Base-by-base conservation (phyloP, 2,888 invertebrate genomes). In the Agriopis marginaria region DNA sequence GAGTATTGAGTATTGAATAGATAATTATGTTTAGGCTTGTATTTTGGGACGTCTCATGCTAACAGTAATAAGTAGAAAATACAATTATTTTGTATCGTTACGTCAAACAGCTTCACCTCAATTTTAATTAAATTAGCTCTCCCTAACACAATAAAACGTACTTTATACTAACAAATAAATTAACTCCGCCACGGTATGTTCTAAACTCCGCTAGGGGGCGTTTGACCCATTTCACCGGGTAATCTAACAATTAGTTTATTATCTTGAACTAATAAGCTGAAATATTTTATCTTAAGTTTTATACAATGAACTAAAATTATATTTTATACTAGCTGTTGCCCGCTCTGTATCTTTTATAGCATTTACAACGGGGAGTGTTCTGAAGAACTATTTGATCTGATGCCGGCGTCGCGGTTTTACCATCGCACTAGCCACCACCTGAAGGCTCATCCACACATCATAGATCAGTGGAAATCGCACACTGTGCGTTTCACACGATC, bases 121-220 rank as follows among this genome's bases (percentile, higher is more conserved):
- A 60, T 49, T 49, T 49, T 60, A 60, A 49, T 50, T 49, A 60
- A 49, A 50, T 60, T 50, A 60, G 60, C 49, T 45, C 17, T n/a
- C 59, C 39, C 39, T 59, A 49, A 47, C n/a, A 49, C 60, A 60
- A 49, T 60, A 60, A 9, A 49, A 47, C 39, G 14, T 39, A 39
- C 14, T 49, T 39, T 60, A 23, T 32, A 59, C 9, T 32, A 58
- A 50, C 51, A 58, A 51, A 58, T 51, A 49, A 60, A 49, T 50
- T 39, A 39, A 60, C 39, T 40, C 7, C 1, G 49, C 47, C 60
- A 10, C 40, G 49, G 8, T n/a, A 8, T n/a, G 49, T 14, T 39
- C 45, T 45, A n/a, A 44, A 12, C 58, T 7, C 45, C 12, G 58
- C n/a, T 45, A 58, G 58, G n/a, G 47, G 63, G 63, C 54, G 55